Evolutionary conservation across 1,140 invertebrate species (phyloP).

Genomic region (Solenopsis fugax): DNA sequence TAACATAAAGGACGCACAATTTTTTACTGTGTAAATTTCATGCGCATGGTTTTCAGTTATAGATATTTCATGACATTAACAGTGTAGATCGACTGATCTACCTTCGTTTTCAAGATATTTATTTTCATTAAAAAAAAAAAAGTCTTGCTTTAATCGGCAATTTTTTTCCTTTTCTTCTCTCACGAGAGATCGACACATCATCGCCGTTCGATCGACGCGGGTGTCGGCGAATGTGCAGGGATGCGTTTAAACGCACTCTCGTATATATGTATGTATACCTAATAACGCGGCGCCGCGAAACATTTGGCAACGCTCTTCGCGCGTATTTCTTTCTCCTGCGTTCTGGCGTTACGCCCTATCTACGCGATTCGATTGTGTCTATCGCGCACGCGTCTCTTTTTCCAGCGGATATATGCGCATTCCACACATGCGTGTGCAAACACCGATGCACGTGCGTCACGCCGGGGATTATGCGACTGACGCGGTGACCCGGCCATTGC

Average conservation of each 20-base stretch:
- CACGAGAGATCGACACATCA: background rate
- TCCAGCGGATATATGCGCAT: conserved; percentile 8
- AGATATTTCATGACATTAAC: too few species aligned
- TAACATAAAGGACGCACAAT: too few species aligned
- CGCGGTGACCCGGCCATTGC: conserved; percentile 23
- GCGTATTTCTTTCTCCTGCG: conserved; percentile 25
- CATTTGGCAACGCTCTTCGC: conserved; percentile 44
- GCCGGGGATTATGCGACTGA: conserved; percentile 40
- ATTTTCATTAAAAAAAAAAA: too few species aligned
- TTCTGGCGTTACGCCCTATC: conserved; percentile 48
- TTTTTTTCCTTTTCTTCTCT: background rate
- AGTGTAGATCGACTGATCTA: too few species aligned
- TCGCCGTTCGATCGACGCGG: background rate
- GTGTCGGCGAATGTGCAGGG: conserved; percentile 3
- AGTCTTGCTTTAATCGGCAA: background rate
- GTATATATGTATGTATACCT: background rate
- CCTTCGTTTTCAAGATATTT: too few species aligned
- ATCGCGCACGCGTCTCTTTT: conserved; percentile 51
- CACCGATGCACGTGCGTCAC: conserved; percentile 25
- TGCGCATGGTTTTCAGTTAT: too few species aligned
- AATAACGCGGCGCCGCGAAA: conserved; percentile 41
- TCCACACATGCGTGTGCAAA: background rate
- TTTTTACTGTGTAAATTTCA: too few species aligned
- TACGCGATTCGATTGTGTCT: conserved; percentile 42
- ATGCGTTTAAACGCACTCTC: background rate